Evolutionary conservation across 2,888 invertebrate genomes (phyloP).

Genomic region (Zygogramma bicolorata): DNA sequence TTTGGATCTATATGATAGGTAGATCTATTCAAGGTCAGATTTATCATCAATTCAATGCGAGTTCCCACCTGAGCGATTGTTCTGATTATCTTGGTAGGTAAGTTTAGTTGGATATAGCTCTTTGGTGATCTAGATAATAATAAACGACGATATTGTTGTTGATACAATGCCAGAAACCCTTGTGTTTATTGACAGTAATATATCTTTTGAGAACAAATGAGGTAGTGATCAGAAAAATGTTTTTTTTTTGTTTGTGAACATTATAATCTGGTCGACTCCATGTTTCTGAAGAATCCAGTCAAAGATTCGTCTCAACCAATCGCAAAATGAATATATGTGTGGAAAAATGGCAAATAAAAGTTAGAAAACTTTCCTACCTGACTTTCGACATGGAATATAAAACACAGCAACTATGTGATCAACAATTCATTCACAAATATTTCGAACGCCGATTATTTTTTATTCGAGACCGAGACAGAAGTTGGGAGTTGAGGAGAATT

Average conservation of each 20-base stretch:
- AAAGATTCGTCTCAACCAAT: too few relatives aligned
- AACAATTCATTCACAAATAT: background rate
- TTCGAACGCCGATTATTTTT: background rate
- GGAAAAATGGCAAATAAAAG: too few relatives aligned
- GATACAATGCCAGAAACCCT: background rate
- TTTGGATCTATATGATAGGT: background rate
- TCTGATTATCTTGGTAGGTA: background rate
- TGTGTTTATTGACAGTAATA: background rate
- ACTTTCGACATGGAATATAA: background rate
- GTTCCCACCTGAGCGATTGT: background rate
- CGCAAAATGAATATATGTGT: too few relatives aligned
- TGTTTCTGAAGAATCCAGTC: too few relatives aligned
- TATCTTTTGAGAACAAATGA: background rate
- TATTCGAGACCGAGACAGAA: background rate
- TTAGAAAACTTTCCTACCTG: background rate
- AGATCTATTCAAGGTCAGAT: background rate
- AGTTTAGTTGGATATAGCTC: background rate
- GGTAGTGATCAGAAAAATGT: background rate
- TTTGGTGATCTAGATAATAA: background rate
- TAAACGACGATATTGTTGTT: background rate
- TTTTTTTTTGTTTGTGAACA: background rate
- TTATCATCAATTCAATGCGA: background rate
- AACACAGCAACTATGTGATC: background rate
- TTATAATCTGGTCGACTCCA: background rate
- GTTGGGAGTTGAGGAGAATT: slow-evolving; percentile 3